Base-by-base conservation (phyloP, 1,140 invertebrate species). In the Popillia japonica region DNA sequence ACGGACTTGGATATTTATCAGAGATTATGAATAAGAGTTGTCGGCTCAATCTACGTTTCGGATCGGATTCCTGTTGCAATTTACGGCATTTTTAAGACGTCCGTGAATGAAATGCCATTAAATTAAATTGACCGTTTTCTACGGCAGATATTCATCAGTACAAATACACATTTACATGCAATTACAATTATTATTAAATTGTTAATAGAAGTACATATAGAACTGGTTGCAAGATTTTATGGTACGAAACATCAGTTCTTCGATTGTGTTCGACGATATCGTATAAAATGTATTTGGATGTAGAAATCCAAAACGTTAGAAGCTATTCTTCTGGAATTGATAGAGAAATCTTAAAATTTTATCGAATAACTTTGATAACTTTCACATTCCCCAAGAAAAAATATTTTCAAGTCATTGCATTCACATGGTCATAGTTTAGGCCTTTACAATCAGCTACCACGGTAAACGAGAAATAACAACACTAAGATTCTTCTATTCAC, bases 131-230 rank as follows among this genome's bases (percentile, higher is more conserved):
- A 74, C 17, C 72, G 41, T 40, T 74, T 74, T 41, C 72, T 74
- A 40, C 27, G 17, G 7, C n/a, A 42, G 72, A 74, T 74, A 44
- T 11, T 9, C 41, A 74, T 74, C 72, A 42, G 72, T 74, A 74
- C 17, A 74, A 74, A 40, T 40, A 74, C 22, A 74, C 72, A 74
- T 68, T 74, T 74, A 74, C 41, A 7, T 41, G 41, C 17, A 34
- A 74, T 74, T 74, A 74, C 34, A 44, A 74, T 74, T 74, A 74
- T 74, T 74, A 74, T 74, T 74, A n/a, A 68, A 22, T 11, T 34
- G 27, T 34, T 34, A 34, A 34, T 0, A 10, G 7, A 27, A 22
- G 6, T 22, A 27, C 61, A 34, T 34, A 11, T 68, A 68, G 22
- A 68, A 68, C 22, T 68, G 10, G 61, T 11, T 34, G 27, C 22